These are phyloP conservation scores for Theretra japonica DNA, from an alignment of 2,888 invertebrate genomes.

Conservation along the genomic window DNA sequence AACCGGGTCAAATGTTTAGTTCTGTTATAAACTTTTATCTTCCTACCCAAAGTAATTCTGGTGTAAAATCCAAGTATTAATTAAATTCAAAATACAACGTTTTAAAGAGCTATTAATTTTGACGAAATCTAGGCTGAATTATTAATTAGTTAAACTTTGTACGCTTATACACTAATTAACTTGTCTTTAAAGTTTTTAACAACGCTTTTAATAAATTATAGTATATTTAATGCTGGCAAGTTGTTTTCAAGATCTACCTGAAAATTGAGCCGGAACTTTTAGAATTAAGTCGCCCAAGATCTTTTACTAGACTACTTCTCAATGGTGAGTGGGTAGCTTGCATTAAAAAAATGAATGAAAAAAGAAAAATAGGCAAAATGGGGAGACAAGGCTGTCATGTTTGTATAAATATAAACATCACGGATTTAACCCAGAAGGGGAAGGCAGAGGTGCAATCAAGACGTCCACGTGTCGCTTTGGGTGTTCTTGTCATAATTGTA, in stretches of 20 bases:
- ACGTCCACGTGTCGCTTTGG: no score
- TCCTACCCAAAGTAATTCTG: background rate
- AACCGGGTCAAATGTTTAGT: background rate
- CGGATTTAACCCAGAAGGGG: no score
- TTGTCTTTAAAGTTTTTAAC: conserved; percentile 20
- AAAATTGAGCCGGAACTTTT: background rate
- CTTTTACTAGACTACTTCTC: no score
- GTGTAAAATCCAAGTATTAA: background rate
- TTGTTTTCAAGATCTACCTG: background rate
- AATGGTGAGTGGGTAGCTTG: no score
- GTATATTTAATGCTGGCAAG: background rate
- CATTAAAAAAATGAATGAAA: no score
- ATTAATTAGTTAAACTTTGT: conserved; percentile 7
- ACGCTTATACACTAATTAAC: conserved; percentile 14
- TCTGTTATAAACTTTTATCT: background rate
- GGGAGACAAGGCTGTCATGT: no score
- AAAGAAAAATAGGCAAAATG: no score
- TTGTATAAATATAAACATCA: no score
- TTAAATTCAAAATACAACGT: background rate
- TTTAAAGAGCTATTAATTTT: background rate
- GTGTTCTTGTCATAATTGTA: no score
- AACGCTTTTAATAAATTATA: conserved; percentile 25
- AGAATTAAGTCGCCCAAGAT: background rate
- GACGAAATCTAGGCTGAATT: background rate
- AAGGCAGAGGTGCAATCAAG: no score